Evolutionary conservation across 2,888 invertebrate genomes (phyloP).

Genomic region (Dusona sp.): DNA sequence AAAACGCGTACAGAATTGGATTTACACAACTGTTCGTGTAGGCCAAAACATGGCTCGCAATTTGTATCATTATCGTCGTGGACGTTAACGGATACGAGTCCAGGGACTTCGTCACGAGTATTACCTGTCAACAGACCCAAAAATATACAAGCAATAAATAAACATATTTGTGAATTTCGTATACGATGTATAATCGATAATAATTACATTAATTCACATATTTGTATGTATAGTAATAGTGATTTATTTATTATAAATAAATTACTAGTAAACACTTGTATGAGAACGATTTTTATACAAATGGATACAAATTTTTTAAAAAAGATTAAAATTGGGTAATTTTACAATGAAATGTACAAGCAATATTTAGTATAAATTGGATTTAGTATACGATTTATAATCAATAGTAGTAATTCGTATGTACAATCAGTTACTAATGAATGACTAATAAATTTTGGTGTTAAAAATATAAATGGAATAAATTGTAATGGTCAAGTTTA

Average conservation of each 20-base stretch:
- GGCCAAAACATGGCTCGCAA: constrained; percentile 92
- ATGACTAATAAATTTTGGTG: neutral
- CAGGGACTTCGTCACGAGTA: constrained; percentile 91
- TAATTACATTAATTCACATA: too few species aligned
- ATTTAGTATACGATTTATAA: too few species aligned
- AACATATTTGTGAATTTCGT: neutral
- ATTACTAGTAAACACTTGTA: neutral
- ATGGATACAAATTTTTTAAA: too few species aligned
- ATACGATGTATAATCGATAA: neutral
- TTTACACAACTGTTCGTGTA: constrained; percentile 98
- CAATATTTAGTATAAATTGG: too few species aligned
- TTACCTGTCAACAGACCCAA: constrained; percentile 88
- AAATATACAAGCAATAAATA: constrained; percentile 1
- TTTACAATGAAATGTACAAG: too few species aligned
- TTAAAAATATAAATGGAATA: neutral
- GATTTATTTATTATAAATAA: neutral
- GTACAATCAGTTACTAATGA: neutral
- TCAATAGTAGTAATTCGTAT: neutral
- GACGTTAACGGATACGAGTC: constrained; percentile 89
- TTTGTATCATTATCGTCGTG: constrained; percentile 90
- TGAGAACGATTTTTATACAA: neutral
- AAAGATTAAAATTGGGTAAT: neutral
- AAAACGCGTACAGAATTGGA: constrained; percentile 96
- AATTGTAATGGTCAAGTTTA: too few species aligned
- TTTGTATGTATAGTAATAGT: too few species aligned